Evolutionary conservation across 2,797 vertebrate species (phyloP), one percentile per base, ranked within the genome.

Genomic region (Otolemur crassicaudatus): DNA sequence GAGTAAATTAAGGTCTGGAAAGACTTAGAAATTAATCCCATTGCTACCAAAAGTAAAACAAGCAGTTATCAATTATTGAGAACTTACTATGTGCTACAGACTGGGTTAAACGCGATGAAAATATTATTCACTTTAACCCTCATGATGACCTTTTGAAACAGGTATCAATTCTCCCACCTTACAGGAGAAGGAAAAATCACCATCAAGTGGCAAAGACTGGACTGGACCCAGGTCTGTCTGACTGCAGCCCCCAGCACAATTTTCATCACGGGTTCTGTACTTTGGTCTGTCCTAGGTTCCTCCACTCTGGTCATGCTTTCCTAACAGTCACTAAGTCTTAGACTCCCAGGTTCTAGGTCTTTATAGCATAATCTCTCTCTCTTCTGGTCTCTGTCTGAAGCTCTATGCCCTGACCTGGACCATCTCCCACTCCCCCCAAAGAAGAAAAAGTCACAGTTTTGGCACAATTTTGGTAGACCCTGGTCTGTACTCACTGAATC

Each of bases 11-110:
- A 69, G 49, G 3, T 43, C 40, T 72, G 14, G 34, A 90, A 87
- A 93, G 27, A 67, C 40, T 77, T 40, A 85, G 65, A 95, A 80
- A 87, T 69, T 40, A 29, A 53, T 43, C 23, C n/a, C 90, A 69
- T 77, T 72, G 23, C 22, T 83, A 82, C 31, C 19, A 69, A 60
- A 17, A 46, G 29, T 58, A 85, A 82, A 72, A 14, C 49, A 69
- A 94, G 72, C 14, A 11, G 3, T 37, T 70, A 75, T 31, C 23
- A 65, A 11, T 73, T 75, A 75, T 27, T 82, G 65, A 79, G n/a
- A 84, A 20, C 29, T 70, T 73, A 40, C 43, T 56, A 3, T 34
- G 20, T 95, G 49, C 40, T 31, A 40, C 7, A 43, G 7, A 61
- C 61, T 75, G 37, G 22, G 25, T 94, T 72, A 94, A 82, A 23